Evolutionary conservation across 2,797 vertebrate genomes (phyloP).

Genomic region (Odontamblyopus rebecca): DNA sequence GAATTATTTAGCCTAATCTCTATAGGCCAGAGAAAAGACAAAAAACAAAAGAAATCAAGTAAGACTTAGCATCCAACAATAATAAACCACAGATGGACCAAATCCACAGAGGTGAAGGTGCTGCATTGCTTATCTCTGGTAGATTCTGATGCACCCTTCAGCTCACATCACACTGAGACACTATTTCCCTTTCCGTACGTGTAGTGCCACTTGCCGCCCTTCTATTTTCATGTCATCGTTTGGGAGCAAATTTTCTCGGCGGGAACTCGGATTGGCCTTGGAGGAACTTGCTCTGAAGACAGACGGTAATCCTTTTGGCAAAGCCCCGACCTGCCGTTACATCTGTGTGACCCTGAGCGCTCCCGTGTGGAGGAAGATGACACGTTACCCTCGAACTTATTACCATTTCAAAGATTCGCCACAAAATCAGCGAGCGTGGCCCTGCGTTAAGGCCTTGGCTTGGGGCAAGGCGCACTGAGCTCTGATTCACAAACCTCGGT

Average conservation of each 20-base stretch:
- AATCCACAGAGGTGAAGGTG: slow-evolving; percentile 9
- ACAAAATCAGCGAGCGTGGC: slow-evolving; percentile 60
- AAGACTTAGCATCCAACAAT: slow-evolving; percentile 9
- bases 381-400: slow-evolving; percentile 47
- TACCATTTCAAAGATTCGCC: slow-evolving; percentile 74
- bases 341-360: slow-evolving; percentile 57
- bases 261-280: slow-evolving; percentile 57
- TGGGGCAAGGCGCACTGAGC: slow-evolving; percentile 13
- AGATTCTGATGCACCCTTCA: slow-evolving; percentile 16
- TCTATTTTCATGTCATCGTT: slow-evolving; percentile 45
- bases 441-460: slow-evolving; percentile 41
- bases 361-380: slow-evolving; percentile 38
- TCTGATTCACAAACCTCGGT: slow-evolving; percentile 41
- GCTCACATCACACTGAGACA: slow-evolving; percentile 12
- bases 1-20: background rate
- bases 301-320: slow-evolving; percentile 69
- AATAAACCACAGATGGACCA: slow-evolving; percentile 10
- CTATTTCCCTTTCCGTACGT: slow-evolving; percentile 27
- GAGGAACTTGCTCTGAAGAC: slow-evolving; percentile 51
- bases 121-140: slow-evolving; percentile 19
- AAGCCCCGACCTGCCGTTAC: slow-evolving; percentile 66
- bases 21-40: background rate
- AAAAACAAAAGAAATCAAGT: background rate
- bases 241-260: slow-evolving; percentile 53
- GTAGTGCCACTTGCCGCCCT: slow-evolving; percentile 37